Base-by-base conservation (phyloP, 2,113 vertebrate genomes). In the Jaculus jaculus region DNA sequence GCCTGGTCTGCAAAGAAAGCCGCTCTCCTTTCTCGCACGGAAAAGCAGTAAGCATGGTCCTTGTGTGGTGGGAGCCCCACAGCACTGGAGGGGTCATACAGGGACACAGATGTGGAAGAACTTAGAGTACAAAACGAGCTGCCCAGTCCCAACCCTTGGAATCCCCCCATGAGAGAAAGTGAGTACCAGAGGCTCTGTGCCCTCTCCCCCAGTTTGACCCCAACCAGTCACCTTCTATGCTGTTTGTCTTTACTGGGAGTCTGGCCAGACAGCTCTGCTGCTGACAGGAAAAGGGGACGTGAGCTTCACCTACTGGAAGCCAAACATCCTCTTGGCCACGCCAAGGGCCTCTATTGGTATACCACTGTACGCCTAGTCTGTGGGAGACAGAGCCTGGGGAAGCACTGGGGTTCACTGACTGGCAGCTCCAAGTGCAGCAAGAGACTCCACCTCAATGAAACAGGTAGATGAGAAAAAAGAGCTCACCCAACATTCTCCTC, bases 11-110 rank as follows among this genome's bases (percentile, higher is more conserved):
- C 72, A 79, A 16, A 83, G 84, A 37, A 65, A 79, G 74, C 37
- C 37, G 30, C 7, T 58, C 39, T 21, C 28, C 0, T 7, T 87
- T 34, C 12, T 23, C 17, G 21, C 0, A 3, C 2, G 66, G 58
- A 34, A 87, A 84, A 79, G 17, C 24, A 2, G 71, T 21, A 61
- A n/a, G 37, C 54, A 28, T 3, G 32, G 73, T 32, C 37, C 66
- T 20, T 6, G 42, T 20, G 37, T 37, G 42, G 37, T 37, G 42
- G 58, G 30, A 54, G 34, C n/a, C 18, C 17, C 42, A 7, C 5
- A 17, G 4, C 18, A 39, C 34, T 11, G 7, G 28, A 23, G n/a
- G 39, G 42, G 30, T 42, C 30, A 21, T 0, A 8, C 1, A 2
- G 26, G 9, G 47, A 81, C 65, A 69, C 24, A n/a, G 73, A 16